These are phyloP conservation scores for Nesospiza acunhae DNA, from an alignment of 2,113 vertebrate species.

Conservation along the genomic window DNA sequence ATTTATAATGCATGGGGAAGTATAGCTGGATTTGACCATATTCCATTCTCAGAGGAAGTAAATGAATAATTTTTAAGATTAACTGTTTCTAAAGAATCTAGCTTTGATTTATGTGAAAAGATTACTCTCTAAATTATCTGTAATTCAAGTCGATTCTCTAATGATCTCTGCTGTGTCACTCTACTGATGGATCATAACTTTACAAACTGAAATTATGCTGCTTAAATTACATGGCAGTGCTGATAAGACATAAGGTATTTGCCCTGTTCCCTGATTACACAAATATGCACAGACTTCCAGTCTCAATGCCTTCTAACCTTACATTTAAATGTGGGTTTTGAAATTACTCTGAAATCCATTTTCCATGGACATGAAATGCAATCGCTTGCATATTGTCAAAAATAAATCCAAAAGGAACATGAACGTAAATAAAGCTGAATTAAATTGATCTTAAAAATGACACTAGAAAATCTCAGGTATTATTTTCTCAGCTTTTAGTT, in stretches of 20 bases:
- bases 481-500: slow-evolving; percentile 3
- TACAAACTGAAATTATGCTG: background rate
- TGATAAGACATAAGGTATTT: background rate
- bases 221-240: background rate
- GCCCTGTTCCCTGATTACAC: background rate
- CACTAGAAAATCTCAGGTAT: slow-evolving; percentile 12
- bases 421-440: background rate
- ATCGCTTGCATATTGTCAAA: background rate
- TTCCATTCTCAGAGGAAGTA: background rate
- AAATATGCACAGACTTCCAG: background rate
- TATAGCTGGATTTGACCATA: background rate
- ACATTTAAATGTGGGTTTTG: background rate
- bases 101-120: background rate
- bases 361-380: background rate
- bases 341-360: slow-evolving; percentile 14
- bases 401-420: background rate
- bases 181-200: background rate
- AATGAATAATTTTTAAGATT: background rate
- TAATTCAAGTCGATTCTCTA: background rate
- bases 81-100: background rate
- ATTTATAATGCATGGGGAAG: background rate
- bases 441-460: background rate
- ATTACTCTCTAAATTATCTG: background rate
- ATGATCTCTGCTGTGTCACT: background rate
- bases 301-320: background rate